phyloP scores from a whole-genome alignment of 2,888 invertebrate genomes.

The Apamea sordens region DNA sequence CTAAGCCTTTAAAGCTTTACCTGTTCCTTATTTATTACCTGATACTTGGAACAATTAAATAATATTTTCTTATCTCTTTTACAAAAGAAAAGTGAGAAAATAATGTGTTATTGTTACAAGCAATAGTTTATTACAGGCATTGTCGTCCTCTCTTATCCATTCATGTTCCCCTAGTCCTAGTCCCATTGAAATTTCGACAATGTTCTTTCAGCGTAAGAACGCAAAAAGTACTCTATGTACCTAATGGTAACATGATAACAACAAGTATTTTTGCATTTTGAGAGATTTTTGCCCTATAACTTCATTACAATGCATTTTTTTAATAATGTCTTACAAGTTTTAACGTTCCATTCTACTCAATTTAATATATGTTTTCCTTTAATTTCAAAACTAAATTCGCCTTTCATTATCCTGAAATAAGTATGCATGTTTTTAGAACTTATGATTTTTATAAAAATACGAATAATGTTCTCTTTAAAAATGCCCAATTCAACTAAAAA shows the following conservation, averaged over 20 bases:
- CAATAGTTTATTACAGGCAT: constrained; percentile 41
- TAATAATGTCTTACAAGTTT: neutral
- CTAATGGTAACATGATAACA: neutral
- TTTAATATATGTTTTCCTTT: neutral
- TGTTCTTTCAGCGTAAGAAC: constrained; percentile 20
- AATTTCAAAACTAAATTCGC: neutral
- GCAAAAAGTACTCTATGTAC: constrained; percentile 23
- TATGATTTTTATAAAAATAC: neutral
- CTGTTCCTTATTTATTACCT: constrained; percentile 18
- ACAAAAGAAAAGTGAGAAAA: constrained; percentile 64
- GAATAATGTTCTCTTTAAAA: neutral
- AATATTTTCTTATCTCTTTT: constrained; percentile 41
- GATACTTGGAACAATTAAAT: constrained; percentile 5
- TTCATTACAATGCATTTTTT: neutral
- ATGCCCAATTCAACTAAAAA: neutral
- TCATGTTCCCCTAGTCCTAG: constrained; percentile 54
- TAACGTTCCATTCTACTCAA: neutral
- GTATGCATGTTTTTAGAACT: neutral
- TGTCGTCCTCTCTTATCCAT: constrained; percentile 60
- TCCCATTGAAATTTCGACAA: constrained; percentile 53
- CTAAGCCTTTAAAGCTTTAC: neutral
- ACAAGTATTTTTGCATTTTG: neutral
- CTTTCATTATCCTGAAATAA: neutral
- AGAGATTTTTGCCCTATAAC: neutral
- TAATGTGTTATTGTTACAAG: constrained; percentile 53